These are phyloP conservation scores for Lytechinus variegatus DNA, from an alignment of 35 echinoderm and acorn worm species.

Conservation along the genomic window DNA sequence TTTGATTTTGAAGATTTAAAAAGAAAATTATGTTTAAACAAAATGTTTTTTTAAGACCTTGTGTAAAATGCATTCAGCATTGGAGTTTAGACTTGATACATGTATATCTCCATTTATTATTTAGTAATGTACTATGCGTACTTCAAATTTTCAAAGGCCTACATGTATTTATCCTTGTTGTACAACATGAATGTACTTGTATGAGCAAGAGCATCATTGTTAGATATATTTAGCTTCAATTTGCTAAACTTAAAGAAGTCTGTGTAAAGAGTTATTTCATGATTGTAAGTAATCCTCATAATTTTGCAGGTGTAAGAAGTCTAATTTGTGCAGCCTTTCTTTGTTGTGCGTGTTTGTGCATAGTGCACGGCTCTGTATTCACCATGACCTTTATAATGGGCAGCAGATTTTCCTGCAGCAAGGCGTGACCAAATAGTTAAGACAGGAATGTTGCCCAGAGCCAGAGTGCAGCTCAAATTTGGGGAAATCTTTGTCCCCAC, in stretches of 20 bases:
- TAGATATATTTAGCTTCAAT: no score
- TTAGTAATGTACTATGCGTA: no score
- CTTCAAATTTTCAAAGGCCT: no score
- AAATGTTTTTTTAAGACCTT: no score
- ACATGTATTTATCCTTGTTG: no score
- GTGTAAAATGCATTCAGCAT: no score
- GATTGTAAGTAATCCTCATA: background rate
- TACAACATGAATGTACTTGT: no score
- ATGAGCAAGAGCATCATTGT: no score
- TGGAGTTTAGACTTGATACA: no score
- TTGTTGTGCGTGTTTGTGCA: constrained; percentile 45
- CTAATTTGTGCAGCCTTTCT: constrained; percentile 40
- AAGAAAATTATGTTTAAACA: no score
- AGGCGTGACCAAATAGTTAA: constrained; percentile 57
- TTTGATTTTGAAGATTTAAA: no score
- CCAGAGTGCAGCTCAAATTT: constrained; percentile 46
- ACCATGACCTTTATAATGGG: constrained; percentile 51
- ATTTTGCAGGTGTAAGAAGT: constrained; percentile 55
- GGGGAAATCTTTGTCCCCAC: constrained; percentile 38
- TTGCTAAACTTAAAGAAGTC: background rate
- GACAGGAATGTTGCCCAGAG: constrained; percentile 51
- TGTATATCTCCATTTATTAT: no score
- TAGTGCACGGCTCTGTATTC: constrained; percentile 1
- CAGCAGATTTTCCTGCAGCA: constrained; percentile 53
- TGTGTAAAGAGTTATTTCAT: background rate